These are phyloP conservation scores for Muscicapa striata DNA, from an alignment of 2,797 vertebrate genomes.

Conservation along the genomic window DNA sequence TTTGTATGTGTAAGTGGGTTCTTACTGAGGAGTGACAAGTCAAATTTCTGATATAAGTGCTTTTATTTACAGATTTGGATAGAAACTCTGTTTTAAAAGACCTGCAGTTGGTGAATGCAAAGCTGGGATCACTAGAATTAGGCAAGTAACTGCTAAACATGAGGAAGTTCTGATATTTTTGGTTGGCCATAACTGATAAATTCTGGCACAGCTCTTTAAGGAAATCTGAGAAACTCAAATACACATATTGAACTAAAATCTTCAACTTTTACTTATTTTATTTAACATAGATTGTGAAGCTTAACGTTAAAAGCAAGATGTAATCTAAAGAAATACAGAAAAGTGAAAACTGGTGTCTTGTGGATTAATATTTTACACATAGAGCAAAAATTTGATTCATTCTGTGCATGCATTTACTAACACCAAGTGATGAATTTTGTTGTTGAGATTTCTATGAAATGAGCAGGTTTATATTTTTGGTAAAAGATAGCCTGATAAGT, in stretches of 20 bases:
- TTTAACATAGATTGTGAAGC: neutral
- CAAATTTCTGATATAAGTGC: neutral
- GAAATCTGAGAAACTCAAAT: neutral
- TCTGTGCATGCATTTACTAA: neutral
- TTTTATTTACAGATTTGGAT: constrained; percentile 58
- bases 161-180: neutral
- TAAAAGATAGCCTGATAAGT: neutral
- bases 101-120: constrained; percentile 71
- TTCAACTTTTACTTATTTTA: neutral
- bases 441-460: neutral
- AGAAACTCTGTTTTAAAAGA: constrained; percentile 71
- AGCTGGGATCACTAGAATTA: constrained; percentile 76
- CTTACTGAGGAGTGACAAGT: neutral
- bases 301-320: neutral
- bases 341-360: neutral
- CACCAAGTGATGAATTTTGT: neutral
- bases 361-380: neutral
- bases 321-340: neutral
- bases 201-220: neutral
- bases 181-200: neutral
- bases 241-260: neutral
- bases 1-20: neutral
- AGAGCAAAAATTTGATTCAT: neutral
- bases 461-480: neutral
- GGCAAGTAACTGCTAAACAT: constrained; percentile 70